Conservation (phyloP, 2,113 vertebrate species). For the Lampris incognitus region DNA sequence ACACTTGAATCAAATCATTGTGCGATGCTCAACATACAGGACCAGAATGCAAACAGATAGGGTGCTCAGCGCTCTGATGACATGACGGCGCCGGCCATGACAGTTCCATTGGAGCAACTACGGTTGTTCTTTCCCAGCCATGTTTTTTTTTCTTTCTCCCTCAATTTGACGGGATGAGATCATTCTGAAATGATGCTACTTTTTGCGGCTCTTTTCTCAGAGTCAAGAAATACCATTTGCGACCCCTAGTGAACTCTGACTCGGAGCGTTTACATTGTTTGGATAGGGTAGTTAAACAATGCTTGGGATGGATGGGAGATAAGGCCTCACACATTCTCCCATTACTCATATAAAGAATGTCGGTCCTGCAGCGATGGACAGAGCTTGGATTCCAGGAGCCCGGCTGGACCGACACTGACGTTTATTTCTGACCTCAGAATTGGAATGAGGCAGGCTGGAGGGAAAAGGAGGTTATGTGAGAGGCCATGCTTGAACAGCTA, state of each 20-base stretch:
- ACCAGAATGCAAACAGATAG: slow-evolving; percentile 67
- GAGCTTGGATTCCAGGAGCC: slow-evolving; percentile 49
- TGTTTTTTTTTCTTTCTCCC: slow-evolving; percentile 39
- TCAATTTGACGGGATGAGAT: slow-evolving; percentile 51
- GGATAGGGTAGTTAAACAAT: slow-evolving; percentile 71
- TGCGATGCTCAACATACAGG: slow-evolving; percentile 65
- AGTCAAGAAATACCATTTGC: slow-evolving; percentile 63
- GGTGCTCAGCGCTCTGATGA: slow-evolving; percentile 48
- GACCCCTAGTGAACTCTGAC: slow-evolving; percentile 68
- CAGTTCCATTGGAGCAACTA: slow-evolving; percentile 43
- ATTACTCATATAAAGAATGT: slow-evolving; percentile 70
- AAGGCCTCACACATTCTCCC: slow-evolving; percentile 64
- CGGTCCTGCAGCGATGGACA: slow-evolving; percentile 39
- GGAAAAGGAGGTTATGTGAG: slow-evolving; percentile 27
- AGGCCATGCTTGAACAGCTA: slow-evolving; percentile 73
- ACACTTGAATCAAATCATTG: slow-evolving; percentile 80
- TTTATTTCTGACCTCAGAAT: slow-evolving; percentile 65
- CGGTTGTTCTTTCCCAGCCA: slow-evolving; percentile 32
- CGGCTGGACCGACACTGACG: slow-evolving; percentile 63
- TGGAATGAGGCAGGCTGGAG: slow-evolving; percentile 55
- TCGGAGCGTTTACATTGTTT: slow-evolving; percentile 67
- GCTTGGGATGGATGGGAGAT: slow-evolving; percentile 61
- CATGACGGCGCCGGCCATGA: slow-evolving; percentile 50
- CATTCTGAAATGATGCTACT: slow-evolving; percentile 10
- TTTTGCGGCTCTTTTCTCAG: slow-evolving; percentile 33